Percentiles rank a stretch among this genome's conserved stretches.
phyloP scores from a whole-genome alignment of 2,888 invertebrate species.

The Athetis lepigone region DNA sequence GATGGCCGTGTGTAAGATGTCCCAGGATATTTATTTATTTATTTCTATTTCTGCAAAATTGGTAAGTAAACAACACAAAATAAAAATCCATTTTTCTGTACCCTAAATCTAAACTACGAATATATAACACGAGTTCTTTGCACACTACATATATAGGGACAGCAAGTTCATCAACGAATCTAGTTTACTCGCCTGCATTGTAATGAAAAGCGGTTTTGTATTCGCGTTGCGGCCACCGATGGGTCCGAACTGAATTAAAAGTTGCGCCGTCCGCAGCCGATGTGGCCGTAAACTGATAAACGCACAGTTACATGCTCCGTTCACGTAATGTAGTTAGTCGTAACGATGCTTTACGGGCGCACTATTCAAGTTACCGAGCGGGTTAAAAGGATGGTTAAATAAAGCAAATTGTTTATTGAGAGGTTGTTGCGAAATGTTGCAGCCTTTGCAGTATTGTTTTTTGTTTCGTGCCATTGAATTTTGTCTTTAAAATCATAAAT shows the following conservation, averaged over 20 bases:
- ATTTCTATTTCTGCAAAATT: too few species aligned
- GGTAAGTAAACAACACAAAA: too few species aligned
- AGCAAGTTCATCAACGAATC: conserved; percentile 41
- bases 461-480: too few species aligned
- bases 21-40: too few species aligned
- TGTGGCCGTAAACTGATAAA: conserved; percentile 57
- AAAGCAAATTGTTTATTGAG: conserved; percentile 24
- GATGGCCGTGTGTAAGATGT: too few species aligned
- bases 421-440: neutral
- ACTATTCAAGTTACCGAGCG: conserved; percentile 33
- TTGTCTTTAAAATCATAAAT: too few species aligned
- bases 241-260: conserved; percentile 62
- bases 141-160: neutral
- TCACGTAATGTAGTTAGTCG: conserved; percentile 53
- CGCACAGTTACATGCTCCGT: conserved; percentile 54
- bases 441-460: neutral
- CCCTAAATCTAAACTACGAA: too few species aligned
- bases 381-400: conserved; percentile 39
- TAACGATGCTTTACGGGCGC: conserved; percentile 50
- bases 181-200: conserved; percentile 54
- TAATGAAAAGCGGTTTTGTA: conserved; percentile 64
- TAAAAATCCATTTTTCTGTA: too few species aligned
- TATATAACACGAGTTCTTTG: too few species aligned
- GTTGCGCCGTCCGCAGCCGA: conserved; percentile 53
- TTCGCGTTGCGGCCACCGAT: conserved; percentile 52